Evolutionary conservation across 2,888 invertebrate genomes (phyloP).

Genomic region (Rhagonycha fulva): DNA sequence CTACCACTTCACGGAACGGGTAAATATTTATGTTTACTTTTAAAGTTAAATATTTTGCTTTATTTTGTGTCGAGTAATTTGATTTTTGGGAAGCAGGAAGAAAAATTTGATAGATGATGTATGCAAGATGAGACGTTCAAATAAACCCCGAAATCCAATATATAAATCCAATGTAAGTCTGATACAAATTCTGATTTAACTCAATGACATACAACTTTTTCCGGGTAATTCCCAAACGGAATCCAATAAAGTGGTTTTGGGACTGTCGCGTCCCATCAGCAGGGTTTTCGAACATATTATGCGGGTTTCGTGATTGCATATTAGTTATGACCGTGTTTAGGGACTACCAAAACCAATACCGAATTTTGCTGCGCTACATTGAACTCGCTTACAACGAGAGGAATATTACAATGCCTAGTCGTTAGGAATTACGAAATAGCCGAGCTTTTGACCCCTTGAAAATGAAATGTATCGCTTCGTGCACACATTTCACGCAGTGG

Average conservation of each 20-base stretch:
- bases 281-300: conserved; percentile 30
- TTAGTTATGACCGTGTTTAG: conserved; percentile 36
- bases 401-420: conserved; percentile 23
- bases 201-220: conserved; percentile 39
- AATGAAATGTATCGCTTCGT: conserved; percentile 25
- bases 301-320: conserved; percentile 35
- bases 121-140: conserved; percentile 34
- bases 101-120: conserved; percentile 27
- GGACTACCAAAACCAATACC: conserved; percentile 32
- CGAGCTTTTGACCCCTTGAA: conserved; percentile 10
- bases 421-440: conserved; percentile 30
- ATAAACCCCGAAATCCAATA: conserved; percentile 37
- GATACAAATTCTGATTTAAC: conserved; percentile 37
- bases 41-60: conserved; percentile 3
- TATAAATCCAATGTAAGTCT: conserved; percentile 34
- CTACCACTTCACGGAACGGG: neutral
- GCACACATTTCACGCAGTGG: conserved; percentile 19
- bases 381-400: conserved; percentile 21
- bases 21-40: conserved; percentile 17
- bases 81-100: neutral
- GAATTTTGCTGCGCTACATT: conserved; percentile 32
- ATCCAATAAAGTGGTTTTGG: conserved; percentile 34
- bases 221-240: conserved; percentile 33
- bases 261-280: conserved; percentile 27
- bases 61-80: neutral